Base-by-base conservation (phyloP, 2,113 vertebrate species). In the Neodontobutis hainanensis region DNA sequence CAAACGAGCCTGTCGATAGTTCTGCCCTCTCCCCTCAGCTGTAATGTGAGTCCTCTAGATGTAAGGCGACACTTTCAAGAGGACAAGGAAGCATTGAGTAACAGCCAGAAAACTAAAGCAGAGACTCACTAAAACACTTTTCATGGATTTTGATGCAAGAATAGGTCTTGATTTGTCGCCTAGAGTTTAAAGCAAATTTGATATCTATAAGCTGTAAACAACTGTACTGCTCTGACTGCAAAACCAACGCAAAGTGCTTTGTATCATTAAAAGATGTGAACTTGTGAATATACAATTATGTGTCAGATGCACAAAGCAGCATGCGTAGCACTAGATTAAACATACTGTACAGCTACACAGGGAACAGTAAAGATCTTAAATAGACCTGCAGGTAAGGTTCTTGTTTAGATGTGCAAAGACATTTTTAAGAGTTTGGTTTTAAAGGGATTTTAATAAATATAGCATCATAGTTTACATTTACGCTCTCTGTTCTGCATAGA, bases 401-500 rank as follows among this genome's bases (percentile, higher is more conserved):
- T 53, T 19, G 43, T 45, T 53, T n/a, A 34, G 15, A 61, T 73
- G 47, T 82, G 68, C 59, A 82, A 75, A 68, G 59, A 42, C 5
- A 11, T 19, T 42, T 50, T 42, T 50, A 71, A 46, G 52, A 70
- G 38, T 67, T 68, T 14, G 27, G 44, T 81, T 85, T 72, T 82
- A 85, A 83, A 85, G 80, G 80, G 69, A 65, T 60, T 27, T 49
- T 77, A 59, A 65, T 65, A 77, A 73, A 78, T 56, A 68, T 49
- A 81, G 12, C 42, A 43, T 61, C 59, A 53, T 60, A 56, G 45
- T 6, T 62, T 47, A 61, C 12, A 61, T 77, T 55, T 78, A 78
- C 68, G 83, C 60, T 84, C 42, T 56, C 38, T 70, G 46, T 64
- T 73, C 66, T 89, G 86, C 90, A 90, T 85, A 90, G 83, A 85